Evolutionary conservation across 2,888 invertebrate genomes (phyloP), one percentile per base, ranked within the genome.

Genomic region (Conus canariensis): DNA sequence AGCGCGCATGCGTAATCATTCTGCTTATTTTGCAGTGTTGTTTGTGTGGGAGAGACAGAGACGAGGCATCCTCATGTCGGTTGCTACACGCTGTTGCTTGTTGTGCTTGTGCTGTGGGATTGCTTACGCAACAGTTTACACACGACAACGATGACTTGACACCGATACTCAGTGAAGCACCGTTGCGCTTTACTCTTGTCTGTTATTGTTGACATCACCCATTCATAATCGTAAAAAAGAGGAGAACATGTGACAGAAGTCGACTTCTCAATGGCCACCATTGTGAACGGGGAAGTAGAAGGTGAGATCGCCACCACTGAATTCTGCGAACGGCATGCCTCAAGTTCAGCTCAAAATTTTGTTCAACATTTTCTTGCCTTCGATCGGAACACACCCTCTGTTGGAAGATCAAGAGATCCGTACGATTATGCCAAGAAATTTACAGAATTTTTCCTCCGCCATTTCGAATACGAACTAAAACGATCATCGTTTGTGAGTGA

Each of bases 321-420:
- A 82, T 96, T 96, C 92, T 96, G 96, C 92, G 96, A 96, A 89
- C 94, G 95, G 90, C 97, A 98, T 96, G 98, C 98, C 97, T 98
- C 98, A 91, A 97, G 97, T 95, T 97, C 97, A 91, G 98, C 98
- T 90, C 98, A 98, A 95, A 98, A 98, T 96, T 98, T 99, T 96
- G 98, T 98, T 94, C 98, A 98, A 96, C 98, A 98, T 94, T 98
- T 98, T 96, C 97, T 98, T 93, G 90, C 91, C 12, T 97, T 97
- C 85, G 94, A 94, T 91, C 91, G 93, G 86, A 93, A 92, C 87
- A 92, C 92, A 86, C 93, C 93, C 77, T 91, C 91, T 22, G 90
- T 91, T 25, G 93, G 93, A 58, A 90, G 93, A 67, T 97, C 97
- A 91, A 97, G 98, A 87, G 97, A 98, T 16, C 98, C 98, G 95